Evolutionary conservation across 2,797 vertebrate genomes (phyloP).

Genomic region (Danio albolineatus): DNA sequence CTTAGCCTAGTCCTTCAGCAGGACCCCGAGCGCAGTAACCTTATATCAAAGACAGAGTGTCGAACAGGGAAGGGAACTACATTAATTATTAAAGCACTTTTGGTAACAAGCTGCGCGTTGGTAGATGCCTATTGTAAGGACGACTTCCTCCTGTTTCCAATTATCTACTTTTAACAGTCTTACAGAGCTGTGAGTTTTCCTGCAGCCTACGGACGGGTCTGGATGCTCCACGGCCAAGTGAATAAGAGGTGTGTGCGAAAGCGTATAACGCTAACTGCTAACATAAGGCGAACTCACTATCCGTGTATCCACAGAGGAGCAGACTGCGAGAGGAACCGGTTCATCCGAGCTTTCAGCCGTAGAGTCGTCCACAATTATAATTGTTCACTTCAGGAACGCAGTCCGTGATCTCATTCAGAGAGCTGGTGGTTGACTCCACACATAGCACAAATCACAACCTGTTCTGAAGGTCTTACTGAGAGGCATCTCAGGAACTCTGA

Average conservation of each 20-base stretch:
- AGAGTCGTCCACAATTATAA: conserved; percentile 8
- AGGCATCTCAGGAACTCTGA: conserved; percentile 55
- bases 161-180: conserved; percentile 76
- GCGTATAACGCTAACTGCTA: neutral
- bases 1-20: conserved; percentile 69
- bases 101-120: conserved; percentile 78
- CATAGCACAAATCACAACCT: conserved; percentile 45
- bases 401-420: conserved; percentile 48
- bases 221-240: conserved; percentile 22
- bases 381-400: conserved; percentile 50
- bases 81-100: conserved; percentile 81
- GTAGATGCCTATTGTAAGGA: conserved; percentile 73
- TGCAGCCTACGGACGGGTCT: conserved; percentile 39
- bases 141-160: conserved; percentile 72
- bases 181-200: conserved; percentile 41
- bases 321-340: conserved; percentile 32
- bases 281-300: conserved; percentile 10
- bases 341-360: conserved; percentile 26
- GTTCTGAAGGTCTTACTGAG: conserved; percentile 57
- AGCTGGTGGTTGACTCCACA: conserved; percentile 48
- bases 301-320: conserved; percentile 10
- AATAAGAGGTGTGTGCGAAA: conserved; percentile 26
- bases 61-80: conserved; percentile 74
- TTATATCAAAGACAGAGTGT: conserved; percentile 81
- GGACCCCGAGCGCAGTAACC: conserved; percentile 77